A percentile compares a stretch with the other conserved stretches of the same genome.
phyloP scores from a whole-genome alignment of 1,140 invertebrate genomes.

The Bombus pyrosoma region DNA sequence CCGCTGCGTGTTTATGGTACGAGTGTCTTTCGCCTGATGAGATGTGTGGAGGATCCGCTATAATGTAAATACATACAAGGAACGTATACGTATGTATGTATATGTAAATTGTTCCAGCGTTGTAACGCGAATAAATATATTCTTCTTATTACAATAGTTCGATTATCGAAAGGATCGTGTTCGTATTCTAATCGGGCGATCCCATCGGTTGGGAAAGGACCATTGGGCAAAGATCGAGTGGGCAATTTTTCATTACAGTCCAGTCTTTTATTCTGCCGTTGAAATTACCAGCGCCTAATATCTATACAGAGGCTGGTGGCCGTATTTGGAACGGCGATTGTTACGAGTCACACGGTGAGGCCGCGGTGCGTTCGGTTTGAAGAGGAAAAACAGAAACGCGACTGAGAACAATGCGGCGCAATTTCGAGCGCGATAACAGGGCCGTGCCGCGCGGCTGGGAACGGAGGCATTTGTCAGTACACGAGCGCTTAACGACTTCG shows the following conservation, averaged over 20 bases:
- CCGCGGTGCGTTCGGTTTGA: slow-evolving; percentile 4
- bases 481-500: slow-evolving; percentile 43
- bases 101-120: not conserved
- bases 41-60: not conserved
- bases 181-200: not conserved
- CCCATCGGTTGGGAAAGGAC: not conserved
- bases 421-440: slow-evolving; percentile 51
- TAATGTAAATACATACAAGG: too few species aligned
- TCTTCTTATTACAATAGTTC: not conserved
- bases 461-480: slow-evolving; percentile 52
- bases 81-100: not conserved
- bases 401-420: slow-evolving; percentile 49
- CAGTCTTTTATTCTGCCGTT: not conserved
- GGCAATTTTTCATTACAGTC: slow-evolving; percentile 9
- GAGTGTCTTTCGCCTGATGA: not conserved
- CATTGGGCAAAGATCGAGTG: not conserved
- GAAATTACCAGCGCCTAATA: slow-evolving; percentile 37
- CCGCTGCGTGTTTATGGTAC: not conserved
- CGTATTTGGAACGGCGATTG: slow-evolving; percentile 48
- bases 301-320: not conserved
- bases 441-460: not conserved
- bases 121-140: not conserved
- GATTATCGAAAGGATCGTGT: not conserved
- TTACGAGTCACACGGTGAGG: slow-evolving; percentile 26
- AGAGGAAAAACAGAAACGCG: slow-evolving; percentile 52